Conservation (phyloP, 2,888 invertebrate genomes). For the Tenthredo mesomela region DNA sequence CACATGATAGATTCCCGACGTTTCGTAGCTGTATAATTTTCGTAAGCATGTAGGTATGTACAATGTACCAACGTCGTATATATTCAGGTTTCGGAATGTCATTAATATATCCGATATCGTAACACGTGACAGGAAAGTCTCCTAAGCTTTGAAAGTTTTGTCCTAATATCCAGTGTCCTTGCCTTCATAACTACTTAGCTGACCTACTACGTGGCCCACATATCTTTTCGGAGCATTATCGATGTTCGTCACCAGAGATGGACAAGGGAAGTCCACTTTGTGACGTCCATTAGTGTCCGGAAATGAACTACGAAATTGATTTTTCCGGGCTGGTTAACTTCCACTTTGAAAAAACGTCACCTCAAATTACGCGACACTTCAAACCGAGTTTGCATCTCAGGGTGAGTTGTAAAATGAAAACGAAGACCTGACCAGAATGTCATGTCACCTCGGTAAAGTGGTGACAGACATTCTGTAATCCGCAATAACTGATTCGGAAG, state of each 20-base stretch:
- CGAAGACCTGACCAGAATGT: not conserved
- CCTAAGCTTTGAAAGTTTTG: not conserved
- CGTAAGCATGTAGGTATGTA: not conserved
- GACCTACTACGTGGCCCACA: not conserved
- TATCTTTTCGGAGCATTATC: not conserved
- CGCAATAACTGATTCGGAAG: not conserved
- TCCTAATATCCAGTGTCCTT: not conserved
- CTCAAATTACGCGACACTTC: not conserved
- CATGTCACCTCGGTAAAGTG: not conserved
- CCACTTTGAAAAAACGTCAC: not conserved
- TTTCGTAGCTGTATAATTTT: not conserved
- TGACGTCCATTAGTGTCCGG: not conserved
- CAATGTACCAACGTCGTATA: not conserved
- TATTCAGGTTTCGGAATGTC: not conserved
- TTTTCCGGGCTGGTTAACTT: not conserved
- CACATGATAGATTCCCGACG: not conserved
- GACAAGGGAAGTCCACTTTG: not conserved
- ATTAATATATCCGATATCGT: not conserved
- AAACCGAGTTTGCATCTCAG: not conserved
- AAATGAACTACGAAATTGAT: constrained; percentile 8
- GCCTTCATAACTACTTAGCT: not conserved
- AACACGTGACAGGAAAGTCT: not conserved
- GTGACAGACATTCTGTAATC: not conserved
- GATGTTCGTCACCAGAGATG: not conserved
- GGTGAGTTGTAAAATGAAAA: not conserved